Evolutionary conservation across 2,113 vertebrate genomes (phyloP), one percentile per base, ranked within the genome.

Genomic region (Calidris pygmaea): DNA sequence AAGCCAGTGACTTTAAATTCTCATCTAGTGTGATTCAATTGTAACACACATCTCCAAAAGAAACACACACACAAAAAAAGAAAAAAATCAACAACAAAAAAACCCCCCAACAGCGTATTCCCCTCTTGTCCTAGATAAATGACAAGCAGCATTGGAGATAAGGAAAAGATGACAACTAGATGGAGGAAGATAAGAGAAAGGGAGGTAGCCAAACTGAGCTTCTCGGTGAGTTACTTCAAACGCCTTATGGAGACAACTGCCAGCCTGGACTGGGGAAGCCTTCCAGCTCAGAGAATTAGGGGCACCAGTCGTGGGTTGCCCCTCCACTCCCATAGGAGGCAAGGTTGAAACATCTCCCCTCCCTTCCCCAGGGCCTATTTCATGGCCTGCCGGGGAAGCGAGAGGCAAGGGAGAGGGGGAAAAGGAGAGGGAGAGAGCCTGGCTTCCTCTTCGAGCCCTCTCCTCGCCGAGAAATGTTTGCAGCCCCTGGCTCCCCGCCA

Each of bases 401-500:
- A 89, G 56, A 90, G 47, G 82, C 87, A 92, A 92, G 12, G 55
- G 29, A 95, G 21, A 0, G 0, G 26, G 16, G 23, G 45, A 0
- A 92, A 89, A 81, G 22, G 48, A 73, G 34, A 79, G 37, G 22
- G 53, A 85, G n/a, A 67, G 35, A 95, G 30, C 16, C 37, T 83
- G 60, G 22, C 60, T 94, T 95, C 70, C 91, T 96, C 74, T 73
- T 77, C 68, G 80, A 95, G 82, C 43, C 60, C 70, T 92, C 91
- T 90, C 53, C 92, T 62, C 35, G n/a, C 87, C 96, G 70, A 85
- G 77, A 95, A 96, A 95, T 14, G 53, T 86, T 90, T 92, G 87
- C 91, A 94, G 89, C 85, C 81, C 18, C 52, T 97, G 96, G 97
- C 95, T 95, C 83, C 63, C 89, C 95, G 96, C 97, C 97, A 97